Evolutionary conservation across 2,888 invertebrate genomes (phyloP).

Genomic region (Lasioglossum marginatum): DNA sequence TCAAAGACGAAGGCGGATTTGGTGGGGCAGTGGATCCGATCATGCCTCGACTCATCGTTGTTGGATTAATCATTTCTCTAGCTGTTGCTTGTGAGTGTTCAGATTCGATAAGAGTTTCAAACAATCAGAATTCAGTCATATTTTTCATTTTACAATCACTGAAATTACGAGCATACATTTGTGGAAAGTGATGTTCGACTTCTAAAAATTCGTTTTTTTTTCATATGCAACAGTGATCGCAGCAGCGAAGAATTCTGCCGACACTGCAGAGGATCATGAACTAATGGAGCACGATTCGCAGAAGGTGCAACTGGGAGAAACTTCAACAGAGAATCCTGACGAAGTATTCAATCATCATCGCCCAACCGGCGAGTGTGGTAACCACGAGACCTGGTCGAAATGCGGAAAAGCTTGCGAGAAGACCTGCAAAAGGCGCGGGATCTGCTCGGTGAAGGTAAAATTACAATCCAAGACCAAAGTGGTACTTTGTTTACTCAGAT

Average conservation of each 20-base stretch:
- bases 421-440: not conserved
- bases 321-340: not conserved
- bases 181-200: too few species aligned
- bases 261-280: not conserved
- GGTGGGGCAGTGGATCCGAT: not conserved
- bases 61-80: not conserved
- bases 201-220: not conserved
- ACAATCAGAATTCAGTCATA: not conserved
- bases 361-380: rapidly evolving
- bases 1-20: not conserved
- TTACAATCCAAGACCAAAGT: not conserved
- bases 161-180: not conserved
- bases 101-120: not conserved
- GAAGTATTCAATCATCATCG: not conserved
- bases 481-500: too few species aligned
- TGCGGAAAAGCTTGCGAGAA: not conserved
- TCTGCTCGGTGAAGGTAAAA: not conserved
- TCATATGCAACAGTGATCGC: not conserved
- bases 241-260: not conserved
- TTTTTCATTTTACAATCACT: not conserved
- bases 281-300: not conserved
- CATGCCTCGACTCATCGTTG: not conserved
- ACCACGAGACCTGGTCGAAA: not conserved
- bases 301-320: not conserved
- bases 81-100: not conserved